phyloP scores from a whole-genome alignment of 2,113 vertebrate species.

The Ancistrus triradiatus region DNA sequence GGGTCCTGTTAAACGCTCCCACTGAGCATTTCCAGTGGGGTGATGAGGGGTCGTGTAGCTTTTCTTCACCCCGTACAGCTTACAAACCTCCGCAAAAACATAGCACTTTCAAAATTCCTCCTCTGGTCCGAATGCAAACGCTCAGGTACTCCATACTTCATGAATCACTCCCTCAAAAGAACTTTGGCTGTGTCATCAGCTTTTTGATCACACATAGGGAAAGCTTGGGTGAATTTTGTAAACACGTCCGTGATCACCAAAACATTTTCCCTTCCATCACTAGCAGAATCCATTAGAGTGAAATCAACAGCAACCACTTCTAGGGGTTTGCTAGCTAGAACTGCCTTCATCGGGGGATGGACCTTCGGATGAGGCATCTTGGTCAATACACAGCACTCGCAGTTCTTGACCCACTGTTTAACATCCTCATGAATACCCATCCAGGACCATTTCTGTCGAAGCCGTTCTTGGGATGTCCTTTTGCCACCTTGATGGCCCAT shows the following conservation, averaged over 20 bases:
- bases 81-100: neutral
- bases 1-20: neutral
- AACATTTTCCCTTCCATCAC: neutral
- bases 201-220: neutral
- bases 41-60: neutral
- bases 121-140: neutral
- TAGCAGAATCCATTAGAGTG: neutral
- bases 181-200: neutral
- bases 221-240: conserved; percentile 6
- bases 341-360: neutral
- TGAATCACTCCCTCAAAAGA: neutral
- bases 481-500: conserved; percentile 19
- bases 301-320: neutral
- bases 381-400: neutral
- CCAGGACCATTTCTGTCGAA: conserved; percentile 5
- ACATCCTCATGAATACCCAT: neutral
- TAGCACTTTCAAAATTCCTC: neutral
- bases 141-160: neutral
- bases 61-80: neutral
- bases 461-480: neutral
- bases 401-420: conserved; percentile 5
- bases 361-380: conserved; percentile 16
- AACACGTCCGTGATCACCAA: neutral
- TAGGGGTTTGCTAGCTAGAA: neutral
- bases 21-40: neutral